Base-by-base conservation (phyloP, 2,113 vertebrate species). In the Spermophilus dauricus region DNA sequence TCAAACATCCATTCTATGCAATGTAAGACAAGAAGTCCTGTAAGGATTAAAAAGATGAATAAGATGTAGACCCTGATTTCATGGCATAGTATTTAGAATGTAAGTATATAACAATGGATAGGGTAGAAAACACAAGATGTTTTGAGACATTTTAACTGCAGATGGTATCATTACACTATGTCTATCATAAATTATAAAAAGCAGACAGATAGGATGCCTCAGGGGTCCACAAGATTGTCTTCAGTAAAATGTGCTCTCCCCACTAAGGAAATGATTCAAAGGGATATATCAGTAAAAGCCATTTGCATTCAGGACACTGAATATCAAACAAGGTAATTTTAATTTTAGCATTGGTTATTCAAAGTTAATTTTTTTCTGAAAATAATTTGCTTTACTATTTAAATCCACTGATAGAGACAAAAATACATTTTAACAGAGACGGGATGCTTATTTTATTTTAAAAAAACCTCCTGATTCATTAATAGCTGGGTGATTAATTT, bases 291-390 rank as follows among this genome's bases (percentile, higher is more conserved):
- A 34, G 56, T 34, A 69, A 16, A 30, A 84, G 12, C 22, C 51
- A 77, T 32, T 70, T 63, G 69, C 72, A 70, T 63, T n/a, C 9
- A 87, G 69, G 39, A 72, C 4, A 28, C 45, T 72, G 24, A 63
- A 17, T 18, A 72, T 72, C 34, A 37, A 89, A 77, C 30, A 61
- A 87, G 37, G 32, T 37, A 45, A 65, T 65, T 73, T 70, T 56
- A 77, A 67, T 53, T 76, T 94, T 63, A 76, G 22, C 22, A 51
- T 67, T 58, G 53, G 20, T 80, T 32, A 80, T 67, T 17, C 8
- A 14, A 56, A 56, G 34, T 63, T 76, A 76, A 53, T 61, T 61
- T 91, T 94, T 89, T 94, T 75, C 45, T 75, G 37, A 81, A 86
- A 56, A 39, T 9, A 69, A 20, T 91, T 87, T 76, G 86, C 91